Evolutionary conservation across 92 coral and sea anemone genomes (phyloP).

Genomic region (Porites evermanni): DNA sequence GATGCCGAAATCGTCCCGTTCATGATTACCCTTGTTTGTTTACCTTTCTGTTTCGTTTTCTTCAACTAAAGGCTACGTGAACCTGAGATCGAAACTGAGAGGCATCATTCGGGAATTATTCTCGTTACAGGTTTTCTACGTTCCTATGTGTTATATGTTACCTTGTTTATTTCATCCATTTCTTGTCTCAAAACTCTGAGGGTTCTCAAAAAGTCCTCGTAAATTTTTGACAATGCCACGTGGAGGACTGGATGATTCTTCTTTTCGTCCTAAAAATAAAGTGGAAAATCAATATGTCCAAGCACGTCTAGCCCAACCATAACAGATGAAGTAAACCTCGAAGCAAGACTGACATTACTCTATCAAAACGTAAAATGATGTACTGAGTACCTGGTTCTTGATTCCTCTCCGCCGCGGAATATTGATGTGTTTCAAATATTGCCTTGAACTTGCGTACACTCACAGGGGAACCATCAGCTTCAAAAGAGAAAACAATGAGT

Average conservation of each 20-base stretch:
- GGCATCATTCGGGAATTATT: neutral
- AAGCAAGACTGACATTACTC: neutral
- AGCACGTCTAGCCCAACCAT: neutral
- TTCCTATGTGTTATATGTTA: neutral
- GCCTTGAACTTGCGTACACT: conserved; percentile 53
- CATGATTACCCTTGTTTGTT: no score
- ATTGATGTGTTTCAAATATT: conserved; percentile 37
- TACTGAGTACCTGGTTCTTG: conserved; percentile 32
- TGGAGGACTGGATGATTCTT: conserved; percentile 67
- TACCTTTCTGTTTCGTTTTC: no score
- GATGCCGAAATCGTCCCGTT: no score
- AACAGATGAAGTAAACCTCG: neutral
- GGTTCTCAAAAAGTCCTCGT: conserved; percentile 69
- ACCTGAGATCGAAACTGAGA: no score
- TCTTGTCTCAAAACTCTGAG: conserved; percentile 49
- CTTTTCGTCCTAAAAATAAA: conserved; percentile 47
- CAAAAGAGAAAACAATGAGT: neutral
- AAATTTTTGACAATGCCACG: conserved; percentile 75
- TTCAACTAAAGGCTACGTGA: no score
- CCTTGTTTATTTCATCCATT: conserved; percentile 24
- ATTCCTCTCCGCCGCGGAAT: conserved; percentile 12
- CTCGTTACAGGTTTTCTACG: neutral
- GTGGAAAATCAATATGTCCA: neutral
- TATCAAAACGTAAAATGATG: neutral
- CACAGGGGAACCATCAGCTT: conserved; percentile 50